These are phyloP conservation scores for Scolopax mira DNA, from an alignment of 2,113 vertebrate genomes.

Conservation along the genomic window DNA sequence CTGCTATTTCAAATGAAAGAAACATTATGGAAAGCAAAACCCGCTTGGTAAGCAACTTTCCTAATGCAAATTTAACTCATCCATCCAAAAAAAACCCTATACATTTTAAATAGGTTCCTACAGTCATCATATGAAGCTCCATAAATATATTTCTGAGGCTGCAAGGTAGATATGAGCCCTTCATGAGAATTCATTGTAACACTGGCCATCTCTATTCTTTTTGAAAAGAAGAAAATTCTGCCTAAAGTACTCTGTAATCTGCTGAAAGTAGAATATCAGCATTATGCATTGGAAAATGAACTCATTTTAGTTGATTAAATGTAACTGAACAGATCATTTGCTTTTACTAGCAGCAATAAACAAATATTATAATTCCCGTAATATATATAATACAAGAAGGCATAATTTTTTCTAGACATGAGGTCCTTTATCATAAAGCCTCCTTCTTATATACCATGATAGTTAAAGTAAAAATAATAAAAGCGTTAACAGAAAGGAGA, in stretches of 20 bases:
- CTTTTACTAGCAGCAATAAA: slow-evolving; percentile 36
- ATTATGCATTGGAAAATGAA: background rate
- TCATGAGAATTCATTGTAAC: background rate
- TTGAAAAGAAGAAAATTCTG: background rate
- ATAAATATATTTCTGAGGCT: background rate
- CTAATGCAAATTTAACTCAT: background rate
- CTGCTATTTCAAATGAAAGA: background rate
- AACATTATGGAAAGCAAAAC: background rate
- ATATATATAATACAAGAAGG: background rate
- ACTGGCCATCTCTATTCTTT: background rate
- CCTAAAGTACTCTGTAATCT: background rate
- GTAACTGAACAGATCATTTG: background rate
- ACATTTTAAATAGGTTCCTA: background rate
- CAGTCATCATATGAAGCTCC: background rate
- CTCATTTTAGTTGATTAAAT: background rate
- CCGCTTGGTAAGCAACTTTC: background rate
- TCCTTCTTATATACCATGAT: background rate
- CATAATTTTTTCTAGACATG: background rate
- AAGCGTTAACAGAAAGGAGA: background rate
- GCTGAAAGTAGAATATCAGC: background rate
- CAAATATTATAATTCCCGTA: background rate
- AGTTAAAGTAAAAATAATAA: slow-evolving; percentile 26
- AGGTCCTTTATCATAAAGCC: background rate
- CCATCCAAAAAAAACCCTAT: background rate
- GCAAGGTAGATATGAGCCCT: background rate